phyloP scores from a whole-genome alignment of 2,113 vertebrate genomes.

The Anhinga rufa region DNA sequence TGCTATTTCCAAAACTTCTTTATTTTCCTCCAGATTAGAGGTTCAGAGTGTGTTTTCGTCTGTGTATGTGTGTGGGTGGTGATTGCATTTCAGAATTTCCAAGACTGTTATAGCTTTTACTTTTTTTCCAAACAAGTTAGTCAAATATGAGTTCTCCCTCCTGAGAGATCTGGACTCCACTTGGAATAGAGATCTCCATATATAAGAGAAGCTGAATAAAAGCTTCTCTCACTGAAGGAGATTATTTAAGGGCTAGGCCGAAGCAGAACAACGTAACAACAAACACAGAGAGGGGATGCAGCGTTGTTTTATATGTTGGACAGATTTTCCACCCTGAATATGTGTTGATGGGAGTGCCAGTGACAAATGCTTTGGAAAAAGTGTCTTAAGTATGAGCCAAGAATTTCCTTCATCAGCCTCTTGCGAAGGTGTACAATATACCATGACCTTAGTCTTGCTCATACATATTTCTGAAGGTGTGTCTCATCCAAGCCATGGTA shows the following conservation, averaged over 20 bases:
- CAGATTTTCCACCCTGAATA: neutral
- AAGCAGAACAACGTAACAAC: neutral
- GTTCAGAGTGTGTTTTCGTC: neutral
- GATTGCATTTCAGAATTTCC: constrained; percentile 3
- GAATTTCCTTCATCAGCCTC: neutral
- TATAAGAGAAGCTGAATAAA: neutral
- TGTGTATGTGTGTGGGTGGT: neutral
- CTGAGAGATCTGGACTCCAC: neutral
- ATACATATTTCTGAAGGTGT: neutral
- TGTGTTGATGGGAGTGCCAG: neutral
- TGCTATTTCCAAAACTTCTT: neutral
- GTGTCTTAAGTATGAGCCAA: neutral
- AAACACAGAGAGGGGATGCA: neutral
- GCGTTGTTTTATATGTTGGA: neutral
- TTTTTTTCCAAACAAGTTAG: neutral
- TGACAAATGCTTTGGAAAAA: neutral
- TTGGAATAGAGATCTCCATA: neutral
- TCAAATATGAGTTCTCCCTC: neutral
- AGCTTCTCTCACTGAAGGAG: neutral
- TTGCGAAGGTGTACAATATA: neutral
- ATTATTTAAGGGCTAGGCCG: neutral
- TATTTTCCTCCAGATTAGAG: neutral
- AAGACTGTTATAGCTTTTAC: neutral
- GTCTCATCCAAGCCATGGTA: neutral
- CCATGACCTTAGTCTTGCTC: neutral